Base-by-base conservation (phyloP, 2,888 invertebrate genomes). In the Spilarctia lutea region DNA sequence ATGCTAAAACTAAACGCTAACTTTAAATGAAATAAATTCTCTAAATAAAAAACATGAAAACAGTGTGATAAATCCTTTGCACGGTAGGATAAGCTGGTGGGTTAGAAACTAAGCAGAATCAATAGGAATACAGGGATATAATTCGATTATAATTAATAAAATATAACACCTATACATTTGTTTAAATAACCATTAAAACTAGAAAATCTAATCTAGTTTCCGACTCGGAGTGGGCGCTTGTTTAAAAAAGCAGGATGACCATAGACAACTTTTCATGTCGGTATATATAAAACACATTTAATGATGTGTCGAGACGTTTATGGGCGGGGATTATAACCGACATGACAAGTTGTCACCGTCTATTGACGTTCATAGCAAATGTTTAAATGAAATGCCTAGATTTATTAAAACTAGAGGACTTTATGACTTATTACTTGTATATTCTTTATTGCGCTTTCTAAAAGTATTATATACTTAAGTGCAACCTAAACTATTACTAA, bases 21-120 rank as follows among this genome's bases (percentile, higher is more conserved):
- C 76, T 83, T 82, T 85, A 81, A 75, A 78, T 81, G 81, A 81
- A 86, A 85, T 87, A 86, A 86, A 88, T 86, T 82, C 84, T 87
- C 83, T 87, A 30, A 83, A 84, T 71, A 78, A 76, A 48, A 81
- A 84, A 87, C 86, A 89, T 86, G 84, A 83, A 86, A 89, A 88
- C 83, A 87, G 86, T 56, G 76, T 81, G 79, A 90, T 90, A 91
- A 85, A 90, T 88, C 85, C 86, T 92, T 88, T 91, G 85, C 75
- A 78, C 92, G 93, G 93, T 92, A 91, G 92, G 92, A 86, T 81
- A 86, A n/a, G 84, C 79, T 91, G 93, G 93, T 93, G 93, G 93
- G 93, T 83, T 87, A 84, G 75, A 78, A 76, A 74, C 74, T 75
- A 79, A 78, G 75, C 63, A 72, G 60, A 75, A 74, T 68, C 63